Evolutionary conservation across 2,888 invertebrate genomes (phyloP).

Genomic region (Eucera pruinosa): DNA sequence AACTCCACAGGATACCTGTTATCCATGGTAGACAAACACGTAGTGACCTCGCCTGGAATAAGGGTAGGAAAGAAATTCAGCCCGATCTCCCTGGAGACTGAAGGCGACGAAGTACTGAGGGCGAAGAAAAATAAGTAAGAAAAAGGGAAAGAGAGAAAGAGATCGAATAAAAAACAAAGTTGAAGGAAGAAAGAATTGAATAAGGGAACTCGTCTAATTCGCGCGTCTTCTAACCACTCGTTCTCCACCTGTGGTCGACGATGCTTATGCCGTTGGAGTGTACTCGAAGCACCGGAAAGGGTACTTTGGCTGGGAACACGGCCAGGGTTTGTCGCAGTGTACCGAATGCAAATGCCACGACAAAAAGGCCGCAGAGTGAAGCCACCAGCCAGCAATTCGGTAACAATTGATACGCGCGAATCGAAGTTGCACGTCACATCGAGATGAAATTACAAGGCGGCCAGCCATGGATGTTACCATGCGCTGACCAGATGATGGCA

Average conservation of each 20-base stretch:
- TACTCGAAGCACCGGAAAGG: conserved; percentile 60
- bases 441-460: conserved; percentile 1
- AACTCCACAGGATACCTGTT: conserved; percentile 44
- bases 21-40: conserved; percentile 54
- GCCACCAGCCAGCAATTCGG: conserved; percentile 18
- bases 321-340: conserved; percentile 63
- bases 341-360: conserved; percentile 66
- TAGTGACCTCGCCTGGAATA: conserved; percentile 35
- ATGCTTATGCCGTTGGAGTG: conserved; percentile 64
- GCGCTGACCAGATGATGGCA: conserved; percentile 47
- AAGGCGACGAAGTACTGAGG: background rate
- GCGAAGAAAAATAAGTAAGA: conserved; percentile 19
- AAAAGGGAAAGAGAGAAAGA: conserved; percentile 11
- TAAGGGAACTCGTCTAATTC: conserved; percentile 66
- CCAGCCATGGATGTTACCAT: conserved; percentile 8
- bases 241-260: conserved; percentile 61
- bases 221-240: conserved; percentile 66
- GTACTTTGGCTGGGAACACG: conserved; percentile 68
- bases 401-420: conserved; percentile 68
- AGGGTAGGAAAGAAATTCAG: conserved; percentile 29
- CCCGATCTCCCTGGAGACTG: conserved; percentile 19
- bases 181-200: conserved; percentile 31
- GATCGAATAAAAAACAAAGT: background rate
- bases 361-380: conserved; percentile 40
- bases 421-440: conserved; percentile 56